These are phyloP conservation scores for Melanotaenia boesemani DNA, from an alignment of 2,797 vertebrate species.

Conservation along the genomic window DNA sequence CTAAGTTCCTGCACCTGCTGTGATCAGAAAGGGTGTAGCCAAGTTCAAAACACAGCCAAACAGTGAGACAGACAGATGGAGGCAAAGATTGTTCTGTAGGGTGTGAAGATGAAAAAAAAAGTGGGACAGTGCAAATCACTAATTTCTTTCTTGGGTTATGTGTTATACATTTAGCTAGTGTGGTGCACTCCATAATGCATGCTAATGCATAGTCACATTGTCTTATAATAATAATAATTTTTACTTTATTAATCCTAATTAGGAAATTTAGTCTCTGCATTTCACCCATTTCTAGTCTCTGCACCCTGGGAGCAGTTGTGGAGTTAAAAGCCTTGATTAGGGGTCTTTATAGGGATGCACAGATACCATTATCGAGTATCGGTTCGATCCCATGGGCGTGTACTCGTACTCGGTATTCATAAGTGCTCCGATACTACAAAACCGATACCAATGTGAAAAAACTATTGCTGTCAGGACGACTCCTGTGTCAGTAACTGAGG, in stretches of 20 bases:
- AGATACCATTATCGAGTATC: no score
- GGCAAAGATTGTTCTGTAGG: slow-evolving; percentile 42
- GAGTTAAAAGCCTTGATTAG: no score
- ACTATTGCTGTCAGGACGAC: no score
- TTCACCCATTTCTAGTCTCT: no score
- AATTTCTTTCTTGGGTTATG: slow-evolving; percentile 3
- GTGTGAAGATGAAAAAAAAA: slow-evolving; percentile 41
- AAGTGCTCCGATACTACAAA: no score
- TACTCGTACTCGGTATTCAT: no score
- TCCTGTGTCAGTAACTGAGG: no score
- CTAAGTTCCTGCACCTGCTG: slow-evolving; percentile 53
- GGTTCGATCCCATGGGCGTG: no score
- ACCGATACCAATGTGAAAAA: no score
- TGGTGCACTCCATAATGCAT: not conserved
- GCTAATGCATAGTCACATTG: not conserved
- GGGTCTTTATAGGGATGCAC: not conserved
- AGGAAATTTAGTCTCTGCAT: no score
- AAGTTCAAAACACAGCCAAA: slow-evolving; percentile 32
- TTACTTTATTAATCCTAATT: no score
- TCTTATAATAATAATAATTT: not conserved
- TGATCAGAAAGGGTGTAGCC: slow-evolving; percentile 43
- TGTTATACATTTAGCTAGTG: not conserved
- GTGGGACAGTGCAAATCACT: slow-evolving; percentile 3
- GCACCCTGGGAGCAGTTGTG: no score
- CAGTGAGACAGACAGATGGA: not conserved